Conservation (phyloP, 2,888 invertebrate species). For the Ectobius pallidus region DNA sequence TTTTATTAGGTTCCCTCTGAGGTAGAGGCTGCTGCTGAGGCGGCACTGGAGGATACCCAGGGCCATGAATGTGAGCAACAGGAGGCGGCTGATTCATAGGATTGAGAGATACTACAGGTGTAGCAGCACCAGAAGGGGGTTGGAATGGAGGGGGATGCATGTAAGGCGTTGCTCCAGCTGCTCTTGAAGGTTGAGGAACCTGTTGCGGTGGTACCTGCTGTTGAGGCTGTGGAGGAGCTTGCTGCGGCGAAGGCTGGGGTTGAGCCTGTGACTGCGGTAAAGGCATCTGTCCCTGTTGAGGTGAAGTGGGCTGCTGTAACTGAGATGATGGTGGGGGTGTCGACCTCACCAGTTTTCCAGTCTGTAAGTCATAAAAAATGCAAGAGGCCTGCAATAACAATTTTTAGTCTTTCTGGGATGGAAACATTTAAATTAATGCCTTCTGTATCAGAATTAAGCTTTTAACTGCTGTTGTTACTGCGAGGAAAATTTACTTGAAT, state of each 20-base stretch:
- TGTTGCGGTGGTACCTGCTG: conserved; percentile 34
- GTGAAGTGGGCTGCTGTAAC: conserved; percentile 48
- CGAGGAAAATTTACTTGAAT: too few relatives aligned
- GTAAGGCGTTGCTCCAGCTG: conserved; percentile 19
- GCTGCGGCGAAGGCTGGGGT: conserved; percentile 43
- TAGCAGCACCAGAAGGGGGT: conserved; percentile 24
- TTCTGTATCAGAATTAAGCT: too few relatives aligned
- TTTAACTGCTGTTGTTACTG: too few relatives aligned
- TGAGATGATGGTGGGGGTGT: conserved; percentile 61
- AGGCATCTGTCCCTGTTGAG: conserved; percentile 45
- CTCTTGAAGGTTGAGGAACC: conserved; percentile 22
- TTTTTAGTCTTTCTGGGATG: too few relatives aligned
- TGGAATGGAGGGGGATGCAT: conserved; percentile 34
- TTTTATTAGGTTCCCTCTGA: conserved; percentile 39
- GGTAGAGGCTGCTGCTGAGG: conserved; percentile 33
- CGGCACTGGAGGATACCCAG: conserved; percentile 3
- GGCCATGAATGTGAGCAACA: conserved; percentile 21
- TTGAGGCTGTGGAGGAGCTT: conserved; percentile 45
- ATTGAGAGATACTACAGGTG: conserved; percentile 33
- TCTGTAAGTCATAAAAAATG: conserved; percentile 49
- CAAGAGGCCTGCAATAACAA: too few relatives aligned
- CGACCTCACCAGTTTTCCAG: conserved; percentile 70
- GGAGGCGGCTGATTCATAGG: conserved; percentile 29
- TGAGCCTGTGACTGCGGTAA: conserved; percentile 44
- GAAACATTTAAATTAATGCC: too few relatives aligned